Evolutionary conservation across 2,113 vertebrate genomes (phyloP).

Genomic region (Takifugu flavidus): DNA sequence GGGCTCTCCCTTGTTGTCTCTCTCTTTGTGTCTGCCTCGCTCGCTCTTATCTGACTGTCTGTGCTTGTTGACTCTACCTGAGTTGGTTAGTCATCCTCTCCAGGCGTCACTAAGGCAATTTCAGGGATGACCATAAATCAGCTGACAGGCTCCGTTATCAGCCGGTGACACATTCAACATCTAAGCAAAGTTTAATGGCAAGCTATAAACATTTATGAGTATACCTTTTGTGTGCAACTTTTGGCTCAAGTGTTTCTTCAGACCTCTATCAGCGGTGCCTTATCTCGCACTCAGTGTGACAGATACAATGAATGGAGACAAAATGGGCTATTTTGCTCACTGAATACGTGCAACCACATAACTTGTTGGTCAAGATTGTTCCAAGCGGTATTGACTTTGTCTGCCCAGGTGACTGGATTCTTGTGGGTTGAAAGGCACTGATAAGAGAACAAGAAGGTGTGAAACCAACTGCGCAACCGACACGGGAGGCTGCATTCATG

Average conservation of each 20-base stretch:
- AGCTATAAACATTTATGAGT: conserved; percentile 74
- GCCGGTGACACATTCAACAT: conserved; percentile 68
- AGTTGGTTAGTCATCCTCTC: conserved; percentile 63
- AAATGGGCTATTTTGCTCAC: conserved; percentile 35
- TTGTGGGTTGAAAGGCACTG: conserved; percentile 31
- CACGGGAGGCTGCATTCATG: conserved; percentile 14
- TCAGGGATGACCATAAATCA: conserved; percentile 69
- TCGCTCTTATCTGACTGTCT: conserved; percentile 58
- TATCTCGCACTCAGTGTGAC: conserved; percentile 55
- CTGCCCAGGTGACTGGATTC: conserved; percentile 36
- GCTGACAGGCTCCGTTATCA: conserved; percentile 62
- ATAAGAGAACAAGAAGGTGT: conserved; percentile 59
- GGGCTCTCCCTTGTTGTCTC: conserved; percentile 41
- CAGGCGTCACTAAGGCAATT: conserved; percentile 70
- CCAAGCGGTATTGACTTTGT: conserved; percentile 33
- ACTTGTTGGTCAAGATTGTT: conserved; percentile 42
- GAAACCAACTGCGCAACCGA: conserved; percentile 41
- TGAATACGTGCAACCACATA: conserved; percentile 21
- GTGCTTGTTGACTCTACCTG: conserved; percentile 59
- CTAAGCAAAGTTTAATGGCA: conserved; percentile 77
- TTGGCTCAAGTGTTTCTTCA: conserved; percentile 49
- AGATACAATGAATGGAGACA: conserved; percentile 43
- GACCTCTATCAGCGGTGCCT: conserved; percentile 51
- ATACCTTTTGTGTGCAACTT: conserved; percentile 55
- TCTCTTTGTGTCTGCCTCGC: conserved; percentile 36